phyloP scores from a whole-genome alignment of 64 coral and sea anemone genomes.

The Actinia equina region DNA sequence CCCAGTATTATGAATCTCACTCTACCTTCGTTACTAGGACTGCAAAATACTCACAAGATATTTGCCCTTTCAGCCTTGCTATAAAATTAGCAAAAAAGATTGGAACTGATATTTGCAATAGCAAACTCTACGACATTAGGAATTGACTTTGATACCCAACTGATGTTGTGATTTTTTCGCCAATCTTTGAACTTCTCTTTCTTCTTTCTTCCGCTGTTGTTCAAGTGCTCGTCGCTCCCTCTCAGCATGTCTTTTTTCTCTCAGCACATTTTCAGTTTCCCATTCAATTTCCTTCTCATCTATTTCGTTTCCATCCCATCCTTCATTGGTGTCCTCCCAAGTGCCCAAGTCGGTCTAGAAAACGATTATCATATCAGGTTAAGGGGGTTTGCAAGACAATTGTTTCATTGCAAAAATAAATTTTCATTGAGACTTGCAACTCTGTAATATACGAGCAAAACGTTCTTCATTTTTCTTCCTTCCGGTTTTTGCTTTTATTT shows the following conservation, averaged over 20 bases:
- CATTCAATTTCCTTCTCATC: constrained; percentile 71
- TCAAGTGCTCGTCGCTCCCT: constrained; percentile 64
- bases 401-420: no score
- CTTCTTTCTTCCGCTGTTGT: constrained; percentile 64
- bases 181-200: constrained; percentile 42
- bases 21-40: no score
- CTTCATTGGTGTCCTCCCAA: constrained; percentile 51
- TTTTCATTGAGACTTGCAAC: no score
- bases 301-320: constrained; percentile 54
- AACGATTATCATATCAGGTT: background rate
- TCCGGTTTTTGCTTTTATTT: no score
- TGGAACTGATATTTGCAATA: background rate
- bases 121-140: background rate
- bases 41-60: no score
- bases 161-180: constrained; percentile 45
- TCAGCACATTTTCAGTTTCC: constrained; percentile 62
- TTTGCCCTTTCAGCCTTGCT: no score
- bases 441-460: no score
- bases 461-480: no score
- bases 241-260: constrained; percentile 59
- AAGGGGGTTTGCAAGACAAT: background rate
- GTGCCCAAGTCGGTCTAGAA: constrained; percentile 54
- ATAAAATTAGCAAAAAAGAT: background rate
- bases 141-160: constrained; percentile 45
- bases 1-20: no score